These are phyloP conservation scores for Dryobotodes eremita DNA, from an alignment of 2,888 invertebrate species.

Conservation along the genomic window DNA sequence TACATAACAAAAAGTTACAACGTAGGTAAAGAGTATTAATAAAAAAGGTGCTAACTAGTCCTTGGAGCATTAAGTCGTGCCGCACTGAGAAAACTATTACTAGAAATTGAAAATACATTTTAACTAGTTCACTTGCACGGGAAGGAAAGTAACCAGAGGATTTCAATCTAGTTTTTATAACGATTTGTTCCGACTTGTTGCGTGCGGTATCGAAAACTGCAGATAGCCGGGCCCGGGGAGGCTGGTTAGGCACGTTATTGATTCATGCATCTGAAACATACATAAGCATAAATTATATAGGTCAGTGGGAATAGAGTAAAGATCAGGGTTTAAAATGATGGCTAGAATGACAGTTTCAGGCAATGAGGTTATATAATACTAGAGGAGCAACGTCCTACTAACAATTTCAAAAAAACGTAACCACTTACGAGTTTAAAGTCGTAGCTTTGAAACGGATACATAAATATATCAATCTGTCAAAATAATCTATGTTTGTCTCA, in stretches of 20 bases:
- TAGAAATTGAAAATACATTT: neutral
- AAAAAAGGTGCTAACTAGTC: conserved; percentile 6
- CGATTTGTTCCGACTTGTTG: conserved; percentile 14
- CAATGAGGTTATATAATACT: too few species aligned
- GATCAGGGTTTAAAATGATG: too few species aligned
- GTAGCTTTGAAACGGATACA: too few species aligned
- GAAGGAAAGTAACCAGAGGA: neutral
- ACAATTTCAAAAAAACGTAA: too few species aligned
- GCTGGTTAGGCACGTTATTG: conserved; percentile 11
- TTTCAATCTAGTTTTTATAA: neutral
- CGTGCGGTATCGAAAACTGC: conserved; percentile 11
- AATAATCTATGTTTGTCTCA: too few species aligned
- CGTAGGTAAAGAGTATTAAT: neutral
- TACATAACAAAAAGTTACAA: conserved; percentile 35
- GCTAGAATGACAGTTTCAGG: neutral
- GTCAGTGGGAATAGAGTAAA: conserved; percentile 17
- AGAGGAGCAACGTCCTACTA: too few species aligned
- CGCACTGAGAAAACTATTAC: conserved; percentile 15
- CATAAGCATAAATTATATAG: neutral
- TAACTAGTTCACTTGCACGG: conserved; percentile 9
- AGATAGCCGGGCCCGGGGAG: neutral
- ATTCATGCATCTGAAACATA: conserved; percentile 19
- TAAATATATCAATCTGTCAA: too few species aligned
- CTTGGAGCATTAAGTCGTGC: conserved; percentile 13
- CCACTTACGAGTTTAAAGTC: too few species aligned